phyloP scores from a whole-genome alignment of 2,888 invertebrate genomes.

The Crossocerus cetratus region DNA sequence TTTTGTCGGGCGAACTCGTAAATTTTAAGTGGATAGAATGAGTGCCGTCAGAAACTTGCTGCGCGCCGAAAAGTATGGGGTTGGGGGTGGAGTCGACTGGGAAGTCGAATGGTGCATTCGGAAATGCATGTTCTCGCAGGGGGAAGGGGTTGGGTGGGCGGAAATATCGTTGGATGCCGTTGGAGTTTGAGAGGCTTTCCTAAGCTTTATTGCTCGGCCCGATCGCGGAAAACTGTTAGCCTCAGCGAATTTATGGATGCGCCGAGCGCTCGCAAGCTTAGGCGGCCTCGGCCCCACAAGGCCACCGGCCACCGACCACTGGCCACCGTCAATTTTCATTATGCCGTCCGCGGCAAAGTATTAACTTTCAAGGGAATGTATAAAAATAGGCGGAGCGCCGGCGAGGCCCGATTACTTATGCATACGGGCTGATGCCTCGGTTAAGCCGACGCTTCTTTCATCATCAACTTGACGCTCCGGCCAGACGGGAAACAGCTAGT shows the following conservation, averaged over 20 bases:
- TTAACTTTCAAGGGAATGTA: constrained; percentile 2
- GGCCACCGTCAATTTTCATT: neutral
- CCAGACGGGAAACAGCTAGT: neutral
- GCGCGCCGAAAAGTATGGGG: constrained; percentile 11
- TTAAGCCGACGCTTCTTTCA: neutral
- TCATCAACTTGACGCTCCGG: neutral
- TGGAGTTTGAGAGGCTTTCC: too few relatives aligned
- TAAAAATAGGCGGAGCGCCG: neutral
- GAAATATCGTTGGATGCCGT: too few relatives aligned
- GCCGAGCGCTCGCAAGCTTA: neutral
- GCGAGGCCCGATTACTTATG: neutral
- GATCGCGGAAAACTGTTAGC: neutral
- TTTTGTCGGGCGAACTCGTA: too few relatives aligned
- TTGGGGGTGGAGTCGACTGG: constrained; percentile 5
- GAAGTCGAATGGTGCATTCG: constrained; percentile 11
- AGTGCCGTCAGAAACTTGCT: constrained; percentile 9
- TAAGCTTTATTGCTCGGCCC: too few relatives aligned
- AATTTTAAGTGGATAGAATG: too few relatives aligned
- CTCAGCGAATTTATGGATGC: neutral
- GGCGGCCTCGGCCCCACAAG: neutral
- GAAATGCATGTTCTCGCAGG: constrained; percentile 1
- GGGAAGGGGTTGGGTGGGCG: too few relatives aligned
- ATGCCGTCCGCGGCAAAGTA: neutral
- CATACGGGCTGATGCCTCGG: neutral
- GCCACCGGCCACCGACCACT: neutral